These are phyloP conservation scores for Oceanodroma leucorhoa DNA, from an alignment of 2,797 vertebrate species.

Conservation along the genomic window DNA sequence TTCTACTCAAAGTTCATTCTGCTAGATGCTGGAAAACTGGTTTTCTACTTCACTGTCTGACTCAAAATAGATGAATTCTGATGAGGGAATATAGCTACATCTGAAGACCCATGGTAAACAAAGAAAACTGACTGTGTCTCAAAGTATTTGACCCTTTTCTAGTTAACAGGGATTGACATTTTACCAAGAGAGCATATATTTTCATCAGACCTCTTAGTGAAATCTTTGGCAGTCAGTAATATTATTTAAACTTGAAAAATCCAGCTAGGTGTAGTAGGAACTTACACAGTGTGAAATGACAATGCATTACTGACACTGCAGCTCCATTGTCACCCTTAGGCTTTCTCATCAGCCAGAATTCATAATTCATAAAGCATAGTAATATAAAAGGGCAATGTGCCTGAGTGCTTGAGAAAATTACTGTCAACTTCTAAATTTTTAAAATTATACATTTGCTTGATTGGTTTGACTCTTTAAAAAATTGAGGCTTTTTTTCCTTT, in stretches of 20 bases:
- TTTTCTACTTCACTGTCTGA: constrained; percentile 29
- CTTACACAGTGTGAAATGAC: constrained; percentile 56
- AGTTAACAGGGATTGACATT: constrained; percentile 16
- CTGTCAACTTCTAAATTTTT: constrained; percentile 63
- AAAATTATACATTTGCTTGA: constrained; percentile 63
- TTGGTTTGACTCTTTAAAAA: constrained; percentile 5
- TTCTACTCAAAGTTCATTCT: constrained; percentile 55
- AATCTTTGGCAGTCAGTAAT: neutral
- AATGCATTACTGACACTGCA: constrained; percentile 17
- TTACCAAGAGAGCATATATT: neutral
- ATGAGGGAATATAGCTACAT: neutral
- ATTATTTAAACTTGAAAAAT: constrained; percentile 40
- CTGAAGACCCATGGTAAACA: neutral
- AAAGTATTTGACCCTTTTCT: neutral
- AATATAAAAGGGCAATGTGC: constrained; percentile 58
- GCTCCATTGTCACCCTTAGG: constrained; percentile 51
- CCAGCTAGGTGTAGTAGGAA: constrained; percentile 3
- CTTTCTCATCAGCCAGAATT: constrained; percentile 67
- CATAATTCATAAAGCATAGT: constrained; percentile 68
- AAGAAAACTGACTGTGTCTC: neutral
- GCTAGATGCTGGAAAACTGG: constrained; percentile 30
- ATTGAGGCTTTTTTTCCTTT: accelerated
- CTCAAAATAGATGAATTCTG: neutral
- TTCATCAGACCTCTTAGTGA: neutral
- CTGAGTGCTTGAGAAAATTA: constrained; percentile 65